phyloP scores from a whole-genome alignment of 2,888 invertebrate genomes.

The Masnerella sp. region DNA sequence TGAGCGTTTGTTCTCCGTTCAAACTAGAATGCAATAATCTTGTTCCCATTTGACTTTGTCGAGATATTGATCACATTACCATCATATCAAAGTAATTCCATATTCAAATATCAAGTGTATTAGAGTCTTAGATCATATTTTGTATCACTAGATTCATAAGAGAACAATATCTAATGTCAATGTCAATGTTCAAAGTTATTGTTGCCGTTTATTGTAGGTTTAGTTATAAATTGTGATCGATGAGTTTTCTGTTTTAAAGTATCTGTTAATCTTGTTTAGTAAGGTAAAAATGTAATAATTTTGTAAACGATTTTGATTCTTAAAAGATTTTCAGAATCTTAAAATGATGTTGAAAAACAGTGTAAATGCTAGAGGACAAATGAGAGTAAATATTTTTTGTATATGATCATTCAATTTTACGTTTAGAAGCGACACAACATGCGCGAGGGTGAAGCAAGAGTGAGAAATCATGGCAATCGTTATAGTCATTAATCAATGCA shows the following conservation, averaged over 20 bases:
- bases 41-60: slow-evolving; percentile 23
- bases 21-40: slow-evolving; percentile 3
- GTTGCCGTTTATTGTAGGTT: slow-evolving; percentile 3
- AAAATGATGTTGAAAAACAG: slow-evolving; percentile 4
- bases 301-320: background rate
- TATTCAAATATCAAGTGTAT: slow-evolving; percentile 45
- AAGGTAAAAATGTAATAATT: too few species aligned
- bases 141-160: slow-evolving; percentile 51
- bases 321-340: slow-evolving; percentile 1
- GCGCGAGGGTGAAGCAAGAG: slow-evolving; percentile 52
- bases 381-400: slow-evolving; percentile 32
- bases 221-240: background rate
- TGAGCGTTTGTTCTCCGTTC: background rate
- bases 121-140: slow-evolving; percentile 41
- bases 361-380: too few species aligned
- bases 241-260: too few species aligned
- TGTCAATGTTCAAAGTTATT: slow-evolving; percentile 24
- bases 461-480: slow-evolving; percentile 69
- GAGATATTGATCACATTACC: slow-evolving; percentile 25
- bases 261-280: too few species aligned
- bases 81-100: slow-evolving; percentile 43
- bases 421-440: slow-evolving; percentile 7
- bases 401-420: slow-evolving; percentile 29
- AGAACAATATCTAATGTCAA: slow-evolving; percentile 26
- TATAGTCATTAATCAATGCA: slow-evolving; percentile 77